Evolutionary conservation across 2,888 invertebrate species (phyloP).

Genomic region (Eudemis profundana): DNA sequence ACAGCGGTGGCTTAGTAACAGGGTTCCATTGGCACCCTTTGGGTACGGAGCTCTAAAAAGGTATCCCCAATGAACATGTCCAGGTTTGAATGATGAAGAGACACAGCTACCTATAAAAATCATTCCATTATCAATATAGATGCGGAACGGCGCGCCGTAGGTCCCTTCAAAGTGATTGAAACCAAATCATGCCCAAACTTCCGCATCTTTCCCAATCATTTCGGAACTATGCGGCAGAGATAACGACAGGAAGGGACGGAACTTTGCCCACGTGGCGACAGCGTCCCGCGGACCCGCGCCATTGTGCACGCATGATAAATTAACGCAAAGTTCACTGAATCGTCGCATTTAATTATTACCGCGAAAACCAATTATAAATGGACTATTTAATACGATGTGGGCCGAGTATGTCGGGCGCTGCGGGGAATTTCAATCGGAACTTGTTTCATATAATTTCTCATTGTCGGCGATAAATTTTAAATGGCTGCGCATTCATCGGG

Average conservation of each 20-base stretch:
- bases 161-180: neutral
- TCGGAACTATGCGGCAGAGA: neutral
- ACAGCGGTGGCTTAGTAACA: no score
- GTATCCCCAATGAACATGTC: no score
- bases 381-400: neutral
- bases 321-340: slow-evolving; percentile 2
- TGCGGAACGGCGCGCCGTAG: neutral
- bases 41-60: no score
- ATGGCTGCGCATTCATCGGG: neutral
- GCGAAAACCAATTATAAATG: slow-evolving; percentile 14
- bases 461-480: neutral
- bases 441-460: neutral
- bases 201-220: neutral
- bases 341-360: slow-evolving; percentile 8
- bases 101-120: no score
- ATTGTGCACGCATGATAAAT: neutral
- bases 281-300: neutral
- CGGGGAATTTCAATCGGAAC: neutral
- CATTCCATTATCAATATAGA: no score
- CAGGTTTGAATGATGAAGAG: no score
- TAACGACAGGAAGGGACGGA: neutral
- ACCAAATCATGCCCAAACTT: neutral
- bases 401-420: neutral
- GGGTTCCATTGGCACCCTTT: no score
- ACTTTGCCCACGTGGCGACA: neutral